Evolutionary conservation across 1,140 invertebrate genomes (phyloP).

Genomic region (Mactra quadrangularis): DNA sequence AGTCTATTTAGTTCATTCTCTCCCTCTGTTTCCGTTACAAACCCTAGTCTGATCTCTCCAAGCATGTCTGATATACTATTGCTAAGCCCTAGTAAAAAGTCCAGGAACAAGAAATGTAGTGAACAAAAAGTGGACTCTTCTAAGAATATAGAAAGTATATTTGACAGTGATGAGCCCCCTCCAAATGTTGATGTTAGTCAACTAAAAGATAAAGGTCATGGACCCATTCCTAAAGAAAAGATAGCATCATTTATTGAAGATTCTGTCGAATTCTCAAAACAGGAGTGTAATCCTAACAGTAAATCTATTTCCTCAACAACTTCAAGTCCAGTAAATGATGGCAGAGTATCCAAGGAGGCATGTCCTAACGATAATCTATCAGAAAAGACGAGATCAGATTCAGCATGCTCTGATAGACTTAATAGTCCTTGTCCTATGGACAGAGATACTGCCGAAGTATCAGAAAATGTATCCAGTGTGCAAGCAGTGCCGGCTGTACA

Average conservation of each 20-base stretch:
- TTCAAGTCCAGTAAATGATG: constrained; percentile 59
- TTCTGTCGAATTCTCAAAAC: constrained; percentile 91
- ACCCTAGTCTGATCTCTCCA: neutral
- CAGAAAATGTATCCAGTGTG: neutral
- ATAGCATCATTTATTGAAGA: constrained; percentile 92
- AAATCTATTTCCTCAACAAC: constrained; percentile 71
- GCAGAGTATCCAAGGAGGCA: neutral
- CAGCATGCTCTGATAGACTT: constrained; percentile 52
- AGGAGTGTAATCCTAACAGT: constrained; percentile 80
- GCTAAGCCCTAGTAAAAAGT: constrained; percentile 63
- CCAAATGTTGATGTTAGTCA: constrained; percentile 76
- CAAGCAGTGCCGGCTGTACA: neutral
- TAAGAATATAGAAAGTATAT: constrained; percentile 68
- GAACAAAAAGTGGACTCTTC: constrained; percentile 68
- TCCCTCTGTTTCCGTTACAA: neutral
- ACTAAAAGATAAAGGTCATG: constrained; percentile 69
- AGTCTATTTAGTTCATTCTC: too few relatives aligned
- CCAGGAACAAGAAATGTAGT: constrained; percentile 59
- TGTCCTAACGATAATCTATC: neutral
- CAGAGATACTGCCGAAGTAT: neutral
- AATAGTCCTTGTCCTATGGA: constrained; percentile 27
- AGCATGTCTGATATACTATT: constrained; percentile 60
- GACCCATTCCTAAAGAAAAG: constrained; percentile 69
- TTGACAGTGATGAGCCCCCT: constrained; percentile 74
- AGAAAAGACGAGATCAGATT: constrained; percentile 52